Percentiles rank a stretch among this genome's conserved stretches.
These are phyloP conservation scores for Tachycineta bicolor DNA, from an alignment of 2,113 vertebrate species.

Conservation along the genomic window DNA sequence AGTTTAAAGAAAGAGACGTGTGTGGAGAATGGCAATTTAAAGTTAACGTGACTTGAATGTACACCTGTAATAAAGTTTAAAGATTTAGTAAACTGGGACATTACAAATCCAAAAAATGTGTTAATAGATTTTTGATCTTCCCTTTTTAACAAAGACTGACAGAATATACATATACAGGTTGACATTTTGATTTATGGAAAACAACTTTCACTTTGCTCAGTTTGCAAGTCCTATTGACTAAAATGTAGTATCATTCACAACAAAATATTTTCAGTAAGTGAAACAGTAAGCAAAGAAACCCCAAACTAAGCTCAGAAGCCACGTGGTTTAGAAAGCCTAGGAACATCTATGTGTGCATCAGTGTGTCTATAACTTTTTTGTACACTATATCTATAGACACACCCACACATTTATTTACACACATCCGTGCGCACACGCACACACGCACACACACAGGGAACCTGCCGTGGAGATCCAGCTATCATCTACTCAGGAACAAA, in stretches of 20 bases:
- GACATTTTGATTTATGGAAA: constrained; percentile 72
- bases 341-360: constrained; percentile 39
- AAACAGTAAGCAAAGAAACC: constrained; percentile 77
- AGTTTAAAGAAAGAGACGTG: constrained; percentile 69
- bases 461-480: constrained; percentile 63
- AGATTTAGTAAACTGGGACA: constrained; percentile 68
- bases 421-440: constrained; percentile 47
- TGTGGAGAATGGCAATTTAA: constrained; percentile 64
- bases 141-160: constrained; percentile 75
- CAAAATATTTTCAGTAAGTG: constrained; percentile 71
- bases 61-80: constrained; percentile 63
- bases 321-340: constrained; percentile 73
- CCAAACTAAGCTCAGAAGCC: constrained; percentile 74
- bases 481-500: constrained; percentile 75
- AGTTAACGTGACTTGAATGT: constrained; percentile 52
- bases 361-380: constrained; percentile 34
- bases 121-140: constrained; percentile 74
- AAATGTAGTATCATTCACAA: constrained; percentile 74
- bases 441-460: constrained; percentile 52
- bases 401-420: constrained; percentile 58
- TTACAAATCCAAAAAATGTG: constrained; percentile 65
- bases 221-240: constrained; percentile 71
- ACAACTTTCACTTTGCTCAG: constrained; percentile 72
- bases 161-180: constrained; percentile 73
- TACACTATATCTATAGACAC: constrained; percentile 67